Evolutionary conservation across 2,888 invertebrate genomes (phyloP).

Genomic region (Odontomyia ornata): DNA sequence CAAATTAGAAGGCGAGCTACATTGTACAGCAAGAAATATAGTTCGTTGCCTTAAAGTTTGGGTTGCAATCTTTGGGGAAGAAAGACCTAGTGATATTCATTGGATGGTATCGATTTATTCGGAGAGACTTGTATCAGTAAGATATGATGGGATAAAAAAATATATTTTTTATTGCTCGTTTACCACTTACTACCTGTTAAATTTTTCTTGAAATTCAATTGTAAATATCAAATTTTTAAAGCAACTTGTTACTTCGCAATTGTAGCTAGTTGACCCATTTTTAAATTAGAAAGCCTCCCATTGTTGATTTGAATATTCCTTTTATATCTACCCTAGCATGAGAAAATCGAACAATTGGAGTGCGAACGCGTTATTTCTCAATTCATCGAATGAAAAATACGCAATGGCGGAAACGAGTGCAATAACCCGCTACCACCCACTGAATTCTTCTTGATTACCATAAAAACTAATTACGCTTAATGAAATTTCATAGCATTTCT

Average conservation of each 20-base stretch:
- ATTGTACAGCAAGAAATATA: neutral
- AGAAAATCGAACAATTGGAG: neutral
- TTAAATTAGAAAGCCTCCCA: neutral
- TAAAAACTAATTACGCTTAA: conserved; percentile 44
- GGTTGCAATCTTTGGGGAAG: neutral
- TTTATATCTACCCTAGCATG: neutral
- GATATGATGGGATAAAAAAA: neutral
- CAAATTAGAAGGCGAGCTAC: conserved; percentile 29
- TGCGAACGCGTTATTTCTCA: neutral
- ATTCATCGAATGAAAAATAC: conserved; percentile 27
- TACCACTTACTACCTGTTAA: too few species aligned
- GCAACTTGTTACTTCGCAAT: too few species aligned
- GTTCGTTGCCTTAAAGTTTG: neutral
- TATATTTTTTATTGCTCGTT: too few species aligned
- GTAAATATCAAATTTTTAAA: too few species aligned
- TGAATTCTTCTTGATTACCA: conserved; percentile 41
- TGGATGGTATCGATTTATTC: neutral
- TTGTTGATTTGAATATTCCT: neutral
- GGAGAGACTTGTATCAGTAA: neutral
- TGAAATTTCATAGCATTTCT: conserved; percentile 44
- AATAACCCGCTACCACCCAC: conserved; percentile 38
- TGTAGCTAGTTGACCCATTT: conserved; percentile 4
- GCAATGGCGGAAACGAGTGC: conserved; percentile 41
- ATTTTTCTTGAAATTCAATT: too few species aligned
- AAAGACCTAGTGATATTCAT: neutral